These are phyloP conservation scores for Pseudochirops cupreus DNA, from an alignment of 2,797 vertebrate genomes.

Conservation along the genomic window DNA sequence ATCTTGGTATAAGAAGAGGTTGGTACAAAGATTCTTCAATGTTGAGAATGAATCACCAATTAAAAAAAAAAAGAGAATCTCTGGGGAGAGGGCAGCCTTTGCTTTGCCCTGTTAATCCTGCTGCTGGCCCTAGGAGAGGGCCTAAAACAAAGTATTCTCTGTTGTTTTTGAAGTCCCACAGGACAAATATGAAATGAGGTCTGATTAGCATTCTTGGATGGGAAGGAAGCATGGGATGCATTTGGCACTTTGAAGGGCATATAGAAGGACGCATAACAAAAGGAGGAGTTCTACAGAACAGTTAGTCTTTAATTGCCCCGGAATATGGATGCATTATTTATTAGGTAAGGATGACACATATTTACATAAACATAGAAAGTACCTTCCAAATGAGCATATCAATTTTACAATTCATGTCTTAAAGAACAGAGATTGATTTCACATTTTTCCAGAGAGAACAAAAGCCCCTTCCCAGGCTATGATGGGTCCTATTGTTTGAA, in stretches of 20 bases:
- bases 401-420: slow-evolving; percentile 48
- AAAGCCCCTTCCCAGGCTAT: not conserved
- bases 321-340: slow-evolving; percentile 68
- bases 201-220: slow-evolving; percentile 62
- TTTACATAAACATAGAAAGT: slow-evolving; percentile 62
- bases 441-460: slow-evolving; percentile 43
- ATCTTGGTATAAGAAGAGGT: not conserved
- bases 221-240: slow-evolving; percentile 19
- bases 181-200: not conserved
- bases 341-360: slow-evolving; percentile 49
- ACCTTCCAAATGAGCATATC: slow-evolving; percentile 51
- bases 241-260: slow-evolving; percentile 49
- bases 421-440: slow-evolving; percentile 68
- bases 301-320: slow-evolving; percentile 51
- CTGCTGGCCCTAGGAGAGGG: not conserved
- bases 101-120: not conserved
- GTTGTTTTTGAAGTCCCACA: slow-evolving; percentile 29
- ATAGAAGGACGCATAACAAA: not conserved
- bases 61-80: not conserved
- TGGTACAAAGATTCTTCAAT: not conserved
- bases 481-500: not conserved
- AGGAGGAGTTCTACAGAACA: slow-evolving; percentile 11
- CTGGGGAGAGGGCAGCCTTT: not conserved
- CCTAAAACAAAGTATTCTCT: not conserved
- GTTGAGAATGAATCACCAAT: not conserved